Evolutionary conservation across 2,888 invertebrate genomes (phyloP).

Genomic region (Rambutsinella grinnellia): DNA sequence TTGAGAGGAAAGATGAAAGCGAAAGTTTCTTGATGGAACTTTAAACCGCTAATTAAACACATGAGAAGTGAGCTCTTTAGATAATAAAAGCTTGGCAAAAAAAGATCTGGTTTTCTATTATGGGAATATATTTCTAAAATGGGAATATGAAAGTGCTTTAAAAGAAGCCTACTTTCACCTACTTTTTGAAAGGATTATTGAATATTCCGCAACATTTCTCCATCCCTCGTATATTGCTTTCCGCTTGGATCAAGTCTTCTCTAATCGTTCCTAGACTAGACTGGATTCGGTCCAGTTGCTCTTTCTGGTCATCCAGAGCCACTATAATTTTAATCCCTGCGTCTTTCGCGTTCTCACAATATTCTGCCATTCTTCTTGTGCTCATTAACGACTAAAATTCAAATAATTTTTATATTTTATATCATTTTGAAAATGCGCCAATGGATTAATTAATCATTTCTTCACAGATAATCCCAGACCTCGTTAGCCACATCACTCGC

Average conservation of each 20-base stretch:
- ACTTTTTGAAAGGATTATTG: conserved; percentile 57
- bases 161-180: too few species aligned
- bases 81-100: too few species aligned
- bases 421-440: not conserved
- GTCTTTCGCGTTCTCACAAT: conserved; percentile 55
- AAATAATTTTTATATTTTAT: too few species aligned
- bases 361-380: conserved; percentile 51
- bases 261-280: conserved; percentile 49
- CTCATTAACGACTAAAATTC: conserved; percentile 41
- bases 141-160: not conserved
- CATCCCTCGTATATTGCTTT: conserved; percentile 51
- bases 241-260: conserved; percentile 44
- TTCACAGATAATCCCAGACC: too few species aligned
- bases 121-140: not conserved
- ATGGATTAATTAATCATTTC: too few species aligned
- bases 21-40: too few species aligned
- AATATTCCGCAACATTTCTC: conserved; percentile 55
- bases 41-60: too few species aligned
- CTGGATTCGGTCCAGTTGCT: conserved; percentile 53
- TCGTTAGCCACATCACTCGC: conserved; percentile 48
- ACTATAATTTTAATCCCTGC: conserved; percentile 57
- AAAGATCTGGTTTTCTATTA: not conserved
- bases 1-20: too few species aligned
- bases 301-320: conserved; percentile 53
- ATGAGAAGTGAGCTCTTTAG: too few species aligned